These are phyloP conservation scores for Drosophila neotestacea DNA, from an alignment of 2,888 invertebrate genomes.

Conservation along the genomic window DNA sequence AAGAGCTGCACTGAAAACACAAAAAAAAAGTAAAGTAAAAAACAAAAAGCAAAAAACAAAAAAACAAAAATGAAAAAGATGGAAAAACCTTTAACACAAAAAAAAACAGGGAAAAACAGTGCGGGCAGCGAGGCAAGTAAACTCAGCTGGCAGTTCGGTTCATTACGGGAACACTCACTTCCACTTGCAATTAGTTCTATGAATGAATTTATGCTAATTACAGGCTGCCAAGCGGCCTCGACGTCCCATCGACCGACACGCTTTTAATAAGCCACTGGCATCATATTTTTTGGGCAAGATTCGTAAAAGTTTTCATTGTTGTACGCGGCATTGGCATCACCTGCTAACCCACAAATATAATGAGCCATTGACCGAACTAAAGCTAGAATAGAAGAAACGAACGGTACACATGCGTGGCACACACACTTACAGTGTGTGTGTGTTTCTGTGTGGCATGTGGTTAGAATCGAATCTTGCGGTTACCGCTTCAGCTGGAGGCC, in stretches of 20 bases:
- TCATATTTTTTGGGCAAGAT: constrained; percentile 45
- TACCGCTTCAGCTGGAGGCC: constrained; percentile 32
- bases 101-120: constrained; percentile 33
- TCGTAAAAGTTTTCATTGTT: constrained; percentile 54
- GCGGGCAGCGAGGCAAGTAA: constrained; percentile 38
- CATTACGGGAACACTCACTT: constrained; percentile 72
- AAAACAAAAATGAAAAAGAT: background rate
- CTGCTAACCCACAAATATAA: constrained; percentile 82
- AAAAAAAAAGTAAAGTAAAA: constrained; percentile 13
- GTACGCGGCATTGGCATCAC: constrained; percentile 61
- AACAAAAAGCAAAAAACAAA: constrained; percentile 9
- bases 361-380: constrained; percentile 71
- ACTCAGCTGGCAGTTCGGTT: constrained; percentile 53
- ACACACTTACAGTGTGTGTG: constrained; percentile 7
- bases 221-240: constrained; percentile 48
- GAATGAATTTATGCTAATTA: constrained; percentile 80
- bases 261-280: constrained; percentile 69
- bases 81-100: constrained; percentile 1
- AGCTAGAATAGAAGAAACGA: constrained; percentile 28
- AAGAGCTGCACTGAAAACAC: constrained; percentile 61
- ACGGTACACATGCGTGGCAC: constrained; percentile 57
- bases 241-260: constrained; percentile 67
- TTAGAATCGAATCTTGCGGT: constrained; percentile 59
- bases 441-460: constrained; percentile 74
- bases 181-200: constrained; percentile 77